Conservation (phyloP, 2,888 invertebrate genomes). For the Linnaemya vulpina region DNA sequence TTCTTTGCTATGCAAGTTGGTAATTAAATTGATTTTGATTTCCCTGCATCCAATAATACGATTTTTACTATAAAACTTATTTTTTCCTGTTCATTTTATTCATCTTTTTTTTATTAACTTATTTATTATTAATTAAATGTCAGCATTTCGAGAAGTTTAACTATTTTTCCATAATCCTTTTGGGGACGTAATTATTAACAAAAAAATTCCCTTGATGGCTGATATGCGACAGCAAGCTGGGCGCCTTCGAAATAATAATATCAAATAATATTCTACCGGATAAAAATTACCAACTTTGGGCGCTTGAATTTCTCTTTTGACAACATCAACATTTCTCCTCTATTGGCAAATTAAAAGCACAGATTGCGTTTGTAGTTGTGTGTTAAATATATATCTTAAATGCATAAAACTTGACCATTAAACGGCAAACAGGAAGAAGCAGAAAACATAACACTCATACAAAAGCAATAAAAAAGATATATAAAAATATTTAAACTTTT, state of each 20-base stretch:
- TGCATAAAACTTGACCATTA: slow-evolving; percentile 47
- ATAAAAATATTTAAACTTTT: slow-evolving; percentile 20
- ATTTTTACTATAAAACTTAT: too few relatives aligned
- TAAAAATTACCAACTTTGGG: slow-evolving; percentile 1
- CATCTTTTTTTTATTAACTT: too few relatives aligned
- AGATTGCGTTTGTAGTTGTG: slow-evolving; percentile 15
- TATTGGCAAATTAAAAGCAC: slow-evolving; percentile 14
- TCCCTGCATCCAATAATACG: too few relatives aligned
- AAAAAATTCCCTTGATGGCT: slow-evolving; percentile 51
- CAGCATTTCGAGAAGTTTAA: too few relatives aligned
- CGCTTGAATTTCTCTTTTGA: not conserved
- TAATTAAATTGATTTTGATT: too few relatives aligned
- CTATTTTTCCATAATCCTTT: not conserved
- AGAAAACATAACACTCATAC: not conserved
- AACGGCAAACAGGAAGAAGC: slow-evolving; percentile 12
- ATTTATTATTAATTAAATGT: too few relatives aligned
- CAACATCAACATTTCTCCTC: slow-evolving; percentile 39
- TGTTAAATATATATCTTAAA: slow-evolving; percentile 21
- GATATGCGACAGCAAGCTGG: slow-evolving; percentile 30
- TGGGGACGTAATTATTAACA: slow-evolving; percentile 6
- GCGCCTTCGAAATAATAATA: slow-evolving; percentile 32
- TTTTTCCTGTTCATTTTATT: too few relatives aligned
- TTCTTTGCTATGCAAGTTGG: too few relatives aligned
- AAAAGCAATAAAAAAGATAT: slow-evolving; percentile 20
- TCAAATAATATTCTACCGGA: slow-evolving; percentile 12